phyloP scores from a whole-genome alignment of 2,113 vertebrate genomes.

The Anseranas semipalmata region DNA sequence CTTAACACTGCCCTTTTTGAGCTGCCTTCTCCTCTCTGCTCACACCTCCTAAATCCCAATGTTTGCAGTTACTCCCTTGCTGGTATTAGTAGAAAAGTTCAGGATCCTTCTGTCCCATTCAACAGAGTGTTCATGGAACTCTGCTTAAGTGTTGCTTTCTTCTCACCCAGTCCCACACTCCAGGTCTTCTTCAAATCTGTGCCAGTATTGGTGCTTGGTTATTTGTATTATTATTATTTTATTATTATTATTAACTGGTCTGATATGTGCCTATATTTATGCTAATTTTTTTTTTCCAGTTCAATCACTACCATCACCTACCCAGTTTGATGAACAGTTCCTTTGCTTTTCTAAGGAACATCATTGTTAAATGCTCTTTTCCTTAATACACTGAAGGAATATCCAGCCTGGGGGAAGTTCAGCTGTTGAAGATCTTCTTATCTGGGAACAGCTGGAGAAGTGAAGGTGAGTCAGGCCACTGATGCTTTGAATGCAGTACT shows the following conservation, averaged over 20 bases:
- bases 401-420: background rate
- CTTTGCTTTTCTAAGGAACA: background rate
- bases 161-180: background rate
- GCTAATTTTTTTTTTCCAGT: background rate
- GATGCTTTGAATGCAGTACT: background rate
- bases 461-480: background rate
- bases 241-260: background rate
- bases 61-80: background rate
- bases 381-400: background rate
- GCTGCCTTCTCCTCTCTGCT: background rate
- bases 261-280: background rate
- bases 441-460: background rate
- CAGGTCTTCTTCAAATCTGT: accelerated
- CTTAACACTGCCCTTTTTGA: background rate
- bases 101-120: background rate
- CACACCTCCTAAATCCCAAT: background rate
- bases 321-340: background rate
- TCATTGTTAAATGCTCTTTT: background rate
- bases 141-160: background rate
- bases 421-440: background rate
- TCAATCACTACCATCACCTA: background rate
- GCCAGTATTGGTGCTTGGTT: background rate
- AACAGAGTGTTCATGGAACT: background rate
- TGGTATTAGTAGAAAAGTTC: background rate
- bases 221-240: background rate